Evolutionary conservation across 2,113 vertebrate genomes (phyloP).

Genomic region (Apteryx owenii): DNA sequence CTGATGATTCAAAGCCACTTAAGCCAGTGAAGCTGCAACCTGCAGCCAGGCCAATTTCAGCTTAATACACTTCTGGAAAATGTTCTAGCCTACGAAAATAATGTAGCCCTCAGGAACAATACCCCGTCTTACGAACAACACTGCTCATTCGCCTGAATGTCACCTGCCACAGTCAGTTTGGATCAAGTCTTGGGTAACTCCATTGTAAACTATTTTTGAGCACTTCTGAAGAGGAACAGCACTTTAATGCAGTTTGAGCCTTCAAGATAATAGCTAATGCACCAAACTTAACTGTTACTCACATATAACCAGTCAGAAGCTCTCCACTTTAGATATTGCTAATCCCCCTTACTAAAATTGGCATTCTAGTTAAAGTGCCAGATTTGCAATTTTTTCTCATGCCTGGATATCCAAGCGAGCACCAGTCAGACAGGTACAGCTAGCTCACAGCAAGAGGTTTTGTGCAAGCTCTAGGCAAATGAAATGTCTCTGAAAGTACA

Average conservation of each 20-base stretch:
- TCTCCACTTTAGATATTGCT: not conserved
- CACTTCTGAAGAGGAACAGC: conserved; percentile 1
- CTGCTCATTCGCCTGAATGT: conserved; percentile 35
- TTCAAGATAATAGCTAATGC: not conserved
- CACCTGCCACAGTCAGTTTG: conserved; percentile 51
- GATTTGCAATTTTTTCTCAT: not conserved
- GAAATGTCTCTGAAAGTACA: not conserved
- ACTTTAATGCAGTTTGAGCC: not conserved
- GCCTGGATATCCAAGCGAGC: not conserved
- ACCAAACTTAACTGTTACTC: not conserved
- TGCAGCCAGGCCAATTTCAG: not conserved
- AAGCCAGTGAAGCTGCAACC: conserved; percentile 2
- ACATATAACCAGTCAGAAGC: not conserved
- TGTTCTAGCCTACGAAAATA: not conserved
- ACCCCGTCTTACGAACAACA: not conserved
- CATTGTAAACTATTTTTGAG: not conserved
- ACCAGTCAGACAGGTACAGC: not conserved
- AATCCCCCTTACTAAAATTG: not conserved
- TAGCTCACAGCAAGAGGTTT: not conserved
- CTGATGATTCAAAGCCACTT: conserved; percentile 20
- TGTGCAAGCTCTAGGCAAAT: not conserved
- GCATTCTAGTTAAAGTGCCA: not conserved
- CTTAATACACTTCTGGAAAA: conserved; percentile 40
- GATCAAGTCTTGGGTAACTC: not conserved
- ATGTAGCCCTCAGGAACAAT: conserved; percentile 21